These are phyloP conservation scores for Ostrea denselamellosa DNA, from an alignment of 1,140 invertebrate genomes.

Conservation along the genomic window DNA sequence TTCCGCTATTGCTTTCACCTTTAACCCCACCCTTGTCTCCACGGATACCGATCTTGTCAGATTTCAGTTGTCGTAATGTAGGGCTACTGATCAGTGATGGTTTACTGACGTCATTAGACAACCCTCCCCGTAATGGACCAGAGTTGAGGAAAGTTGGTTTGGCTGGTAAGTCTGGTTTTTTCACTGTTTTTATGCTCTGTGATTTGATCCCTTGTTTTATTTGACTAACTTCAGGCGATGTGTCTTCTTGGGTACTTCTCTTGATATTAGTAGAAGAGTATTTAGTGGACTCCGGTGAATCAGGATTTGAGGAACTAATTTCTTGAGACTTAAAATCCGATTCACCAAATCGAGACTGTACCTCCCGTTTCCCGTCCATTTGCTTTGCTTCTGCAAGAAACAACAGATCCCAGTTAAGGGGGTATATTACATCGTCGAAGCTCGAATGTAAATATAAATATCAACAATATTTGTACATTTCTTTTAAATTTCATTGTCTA, in stretches of 20 bases:
- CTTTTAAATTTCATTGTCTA: too few species aligned
- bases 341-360: background rate
- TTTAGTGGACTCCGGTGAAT: background rate
- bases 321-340: background rate
- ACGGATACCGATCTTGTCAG: conserved; percentile 49
- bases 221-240: background rate
- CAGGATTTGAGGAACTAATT: background rate
- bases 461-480: too few species aligned
- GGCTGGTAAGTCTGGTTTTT: conserved; percentile 57
- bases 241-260: background rate
- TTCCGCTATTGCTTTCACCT: conserved; percentile 53
- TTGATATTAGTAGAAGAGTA: background rate
- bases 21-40: conserved; percentile 52
- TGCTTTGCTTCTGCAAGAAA: background rate
- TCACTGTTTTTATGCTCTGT: conserved; percentile 16
- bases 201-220: background rate
- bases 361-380: background rate
- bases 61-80: conserved; percentile 53
- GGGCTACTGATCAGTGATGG: conserved; percentile 46
- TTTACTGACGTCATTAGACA: conserved; percentile 44
- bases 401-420: background rate
- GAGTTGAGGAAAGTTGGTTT: conserved; percentile 61
- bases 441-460: too few species aligned
- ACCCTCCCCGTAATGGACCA: conserved; percentile 47
- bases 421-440: too few species aligned